Evolutionary conservation across 2,797 vertebrate genomes (phyloP), one percentile per base, ranked within the genome.

Genomic region (Leptatherina wallacei): DNA sequence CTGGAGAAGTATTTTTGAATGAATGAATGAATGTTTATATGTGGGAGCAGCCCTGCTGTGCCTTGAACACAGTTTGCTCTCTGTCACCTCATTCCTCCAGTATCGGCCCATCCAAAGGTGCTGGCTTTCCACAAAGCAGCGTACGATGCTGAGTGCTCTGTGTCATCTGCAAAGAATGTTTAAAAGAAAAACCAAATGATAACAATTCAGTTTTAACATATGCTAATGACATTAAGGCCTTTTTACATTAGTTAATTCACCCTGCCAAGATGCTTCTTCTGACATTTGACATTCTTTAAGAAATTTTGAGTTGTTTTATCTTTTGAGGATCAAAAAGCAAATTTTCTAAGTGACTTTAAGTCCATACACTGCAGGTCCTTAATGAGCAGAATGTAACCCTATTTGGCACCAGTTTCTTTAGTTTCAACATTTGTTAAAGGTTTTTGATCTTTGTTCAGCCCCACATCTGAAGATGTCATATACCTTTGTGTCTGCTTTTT

Each of bases 31-130:
- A 78, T 68, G 52, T 73, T 70, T 76, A 80, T 66, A 83, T 86
- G 90, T 92, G 85, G 91, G 93, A 94, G 93, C 90, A 89, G 91
- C 90, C 82, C 88, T 88, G 93, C 91, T 92, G 95, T 94, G 91
- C 92, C 75, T 94, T 92, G 69, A 89, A 86, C 82, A 86, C 83
- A 73, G 80, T 86, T 75, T 27, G 85, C 68, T 81, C 77, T 68
- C 65, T 24, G 69, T 75, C 71, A 76, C 67, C 69, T 81, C 78
- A 64, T 80, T 67, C 61, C 64, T 64, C 61, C 67, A 69, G n/a
- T 64, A 61, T 79, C 54, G 24, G 70, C 78, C 66, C 73, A 64
- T 72, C 74, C 57, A 62, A 73, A 80, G 60, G 44, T 71, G 75
- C 71, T 78, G 65, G 73, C 91, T 81, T 40, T 81, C 81, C 64